Percentiles rank a stretch among this genome's conserved stretches.
These are phyloP conservation scores for Tachina fera DNA, from an alignment of 2,888 invertebrate genomes.

Conservation along the genomic window DNA sequence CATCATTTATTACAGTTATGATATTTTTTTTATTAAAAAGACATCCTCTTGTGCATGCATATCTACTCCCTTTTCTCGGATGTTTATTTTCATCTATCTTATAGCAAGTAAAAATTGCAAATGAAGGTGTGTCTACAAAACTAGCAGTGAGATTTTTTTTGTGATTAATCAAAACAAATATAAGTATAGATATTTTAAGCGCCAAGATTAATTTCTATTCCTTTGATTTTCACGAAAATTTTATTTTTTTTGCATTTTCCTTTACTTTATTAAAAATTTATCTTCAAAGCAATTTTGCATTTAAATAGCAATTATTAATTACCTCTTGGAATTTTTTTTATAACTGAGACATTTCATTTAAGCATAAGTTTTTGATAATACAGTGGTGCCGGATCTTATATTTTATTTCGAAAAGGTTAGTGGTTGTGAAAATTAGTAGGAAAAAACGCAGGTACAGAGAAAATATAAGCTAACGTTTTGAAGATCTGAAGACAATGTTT, in stretches of 20 bases:
- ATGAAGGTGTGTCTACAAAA: conserved; percentile 49
- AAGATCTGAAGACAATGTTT: too few relatives aligned
- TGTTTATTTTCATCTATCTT: conserved; percentile 18
- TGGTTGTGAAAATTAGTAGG: too few relatives aligned
- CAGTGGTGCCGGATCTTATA: too few relatives aligned
- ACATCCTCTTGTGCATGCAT: conserved; percentile 27
- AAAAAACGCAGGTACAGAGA: too few relatives aligned
- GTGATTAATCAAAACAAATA: conserved; percentile 34
- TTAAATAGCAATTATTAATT: conserved; percentile 48
- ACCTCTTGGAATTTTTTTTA: conserved; percentile 14
- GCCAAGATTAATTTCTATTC: conserved; percentile 47
- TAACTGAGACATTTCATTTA: background rate
- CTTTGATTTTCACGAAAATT: conserved; percentile 27
- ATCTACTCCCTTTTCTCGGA: conserved; percentile 1
- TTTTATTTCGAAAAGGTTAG: too few relatives aligned
- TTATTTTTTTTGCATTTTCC: background rate
- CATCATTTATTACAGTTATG: conserved; percentile 18
- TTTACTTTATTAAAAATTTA: conserved; percentile 35
- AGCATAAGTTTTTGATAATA: too few relatives aligned
- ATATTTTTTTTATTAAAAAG: conserved; percentile 55
- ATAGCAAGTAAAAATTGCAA: conserved; percentile 38
- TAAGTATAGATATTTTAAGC: conserved; percentile 40
- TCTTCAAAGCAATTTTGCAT: conserved; percentile 42
- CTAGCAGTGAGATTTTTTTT: conserved; percentile 7
- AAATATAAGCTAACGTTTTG: too few relatives aligned